A percentile compares a stretch with the other conserved stretches of the same genome.
Conservation (phyloP, 2,113 vertebrate genomes). For the Pseudois nayaur region DNA sequence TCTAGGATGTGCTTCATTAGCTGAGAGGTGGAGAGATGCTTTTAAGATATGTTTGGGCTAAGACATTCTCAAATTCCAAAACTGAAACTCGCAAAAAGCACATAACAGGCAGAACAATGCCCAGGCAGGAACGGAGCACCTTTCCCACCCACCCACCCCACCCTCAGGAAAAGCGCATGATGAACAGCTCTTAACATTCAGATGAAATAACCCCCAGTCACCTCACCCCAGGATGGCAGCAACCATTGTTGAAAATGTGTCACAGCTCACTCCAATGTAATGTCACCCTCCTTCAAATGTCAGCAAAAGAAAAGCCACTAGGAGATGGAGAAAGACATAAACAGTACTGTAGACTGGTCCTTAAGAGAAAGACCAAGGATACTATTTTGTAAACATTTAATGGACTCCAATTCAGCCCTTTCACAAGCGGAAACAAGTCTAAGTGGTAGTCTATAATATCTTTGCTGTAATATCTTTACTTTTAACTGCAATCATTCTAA, state of each 20-base stretch:
- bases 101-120: background rate
- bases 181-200: background rate
- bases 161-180: background rate
- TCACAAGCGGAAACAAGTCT: background rate
- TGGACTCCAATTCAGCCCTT: background rate
- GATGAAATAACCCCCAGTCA: background rate
- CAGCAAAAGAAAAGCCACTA: background rate
- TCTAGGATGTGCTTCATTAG: background rate
- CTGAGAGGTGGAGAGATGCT: background rate
- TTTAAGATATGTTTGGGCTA: background rate
- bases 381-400: background rate
- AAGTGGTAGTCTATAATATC: background rate
- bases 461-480: conserved; percentile 27
- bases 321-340: background rate
- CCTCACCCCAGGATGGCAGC: background rate
- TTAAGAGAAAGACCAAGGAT: background rate
- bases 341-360: background rate
- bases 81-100: background rate
- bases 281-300: background rate
- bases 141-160: background rate
- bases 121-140: background rate
- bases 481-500: conserved; percentile 48
- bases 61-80: conserved; percentile 16
- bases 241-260: background rate
- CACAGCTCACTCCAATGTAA: background rate